Percentiles rank a stretch among this genome's conserved stretches.
These are phyloP conservation scores for Spondyliosoma cantharus DNA, from an alignment of 2,797 vertebrate genomes.

Conservation along the genomic window DNA sequence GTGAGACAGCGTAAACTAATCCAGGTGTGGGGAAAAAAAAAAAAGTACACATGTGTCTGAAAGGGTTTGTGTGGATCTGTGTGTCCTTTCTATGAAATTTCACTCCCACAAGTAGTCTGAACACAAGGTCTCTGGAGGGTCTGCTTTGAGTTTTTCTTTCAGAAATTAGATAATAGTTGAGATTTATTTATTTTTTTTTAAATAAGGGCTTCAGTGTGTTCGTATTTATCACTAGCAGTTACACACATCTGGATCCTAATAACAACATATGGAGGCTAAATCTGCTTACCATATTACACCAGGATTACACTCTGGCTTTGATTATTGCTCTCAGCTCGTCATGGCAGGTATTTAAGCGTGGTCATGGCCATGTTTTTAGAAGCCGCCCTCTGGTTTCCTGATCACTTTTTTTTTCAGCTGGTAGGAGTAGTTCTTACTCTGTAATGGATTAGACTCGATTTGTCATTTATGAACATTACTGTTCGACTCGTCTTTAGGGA, in stretches of 20 bases:
- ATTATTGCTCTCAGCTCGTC: conserved; percentile 58
- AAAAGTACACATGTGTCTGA: conserved; percentile 35
- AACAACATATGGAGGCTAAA: conserved; percentile 67
- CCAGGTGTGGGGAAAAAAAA: conserved; percentile 64
- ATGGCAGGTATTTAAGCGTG: conserved; percentile 39
- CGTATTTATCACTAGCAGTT: conserved; percentile 45
- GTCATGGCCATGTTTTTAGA: conserved; percentile 50
- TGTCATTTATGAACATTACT: conserved; percentile 23
- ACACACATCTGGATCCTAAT: conserved; percentile 74
- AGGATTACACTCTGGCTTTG: conserved; percentile 56
- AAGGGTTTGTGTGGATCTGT: conserved; percentile 9
- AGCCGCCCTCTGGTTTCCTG: conserved; percentile 25
- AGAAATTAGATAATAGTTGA: conserved; percentile 55
- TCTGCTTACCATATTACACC: conserved; percentile 65
- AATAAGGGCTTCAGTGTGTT: conserved; percentile 53
- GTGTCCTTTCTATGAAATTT: conserved; percentile 18
- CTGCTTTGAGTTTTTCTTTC: conserved; percentile 9
- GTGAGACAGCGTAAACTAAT: conserved; percentile 69
- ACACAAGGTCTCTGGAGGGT: conserved; percentile 49
- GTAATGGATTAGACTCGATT: conserved; percentile 34
- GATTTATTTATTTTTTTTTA: conserved; percentile 13
- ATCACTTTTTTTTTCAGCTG: background rate
- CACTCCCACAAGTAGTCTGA: conserved; percentile 29
- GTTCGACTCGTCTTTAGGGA: conserved; percentile 20
- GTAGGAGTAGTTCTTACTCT: background rate